Evolutionary conservation across 1,140 invertebrate genomes (phyloP).

Genomic region (Drosophila arawakana): DNA sequence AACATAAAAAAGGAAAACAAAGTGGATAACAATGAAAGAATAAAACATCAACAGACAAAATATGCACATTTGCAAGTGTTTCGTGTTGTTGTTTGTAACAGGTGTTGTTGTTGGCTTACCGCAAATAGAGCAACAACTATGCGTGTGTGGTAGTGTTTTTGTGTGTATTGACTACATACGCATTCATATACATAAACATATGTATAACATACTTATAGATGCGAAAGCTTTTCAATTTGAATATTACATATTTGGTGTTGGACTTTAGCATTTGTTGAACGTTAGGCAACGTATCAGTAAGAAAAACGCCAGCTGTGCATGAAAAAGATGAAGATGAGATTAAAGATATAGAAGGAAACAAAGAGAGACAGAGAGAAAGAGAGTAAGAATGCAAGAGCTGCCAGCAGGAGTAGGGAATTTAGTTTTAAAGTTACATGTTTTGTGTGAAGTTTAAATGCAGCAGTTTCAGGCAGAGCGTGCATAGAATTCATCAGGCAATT

Average conservation of each 20-base stretch:
- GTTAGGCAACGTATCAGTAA: conserved; percentile 75
- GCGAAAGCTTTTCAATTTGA: conserved; percentile 70
- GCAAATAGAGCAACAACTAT: conserved; percentile 22
- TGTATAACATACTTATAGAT: conserved; percentile 52
- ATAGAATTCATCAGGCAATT: conserved; percentile 64
- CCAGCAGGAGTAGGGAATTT: conserved; percentile 7
- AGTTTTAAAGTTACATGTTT: conserved; percentile 1
- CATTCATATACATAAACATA: conserved; percentile 41
- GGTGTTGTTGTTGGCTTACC: conserved; percentile 46
- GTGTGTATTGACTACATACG: conserved; percentile 43
- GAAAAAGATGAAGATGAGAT: conserved; percentile 61
- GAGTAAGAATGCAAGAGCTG: conserved; percentile 18
- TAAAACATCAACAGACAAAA: conserved; percentile 30
- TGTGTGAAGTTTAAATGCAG: conserved; percentile 6
- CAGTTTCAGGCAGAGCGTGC: conserved; percentile 58
- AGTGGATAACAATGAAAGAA: not conserved
- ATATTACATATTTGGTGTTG: conserved; percentile 66
- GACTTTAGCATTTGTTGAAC: conserved; percentile 73
- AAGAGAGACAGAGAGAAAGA: conserved; percentile 28
- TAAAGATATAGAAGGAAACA: conserved; percentile 32
- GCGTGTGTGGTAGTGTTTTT: conserved; percentile 41
- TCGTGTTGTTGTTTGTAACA: conserved; percentile 40
- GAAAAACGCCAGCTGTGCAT: conserved; percentile 79
- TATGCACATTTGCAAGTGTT: conserved; percentile 53
- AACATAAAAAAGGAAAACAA: conserved; percentile 2